Evolutionary conservation across 2,888 invertebrate species (phyloP).

Genomic region (Tipula helvola): DNA sequence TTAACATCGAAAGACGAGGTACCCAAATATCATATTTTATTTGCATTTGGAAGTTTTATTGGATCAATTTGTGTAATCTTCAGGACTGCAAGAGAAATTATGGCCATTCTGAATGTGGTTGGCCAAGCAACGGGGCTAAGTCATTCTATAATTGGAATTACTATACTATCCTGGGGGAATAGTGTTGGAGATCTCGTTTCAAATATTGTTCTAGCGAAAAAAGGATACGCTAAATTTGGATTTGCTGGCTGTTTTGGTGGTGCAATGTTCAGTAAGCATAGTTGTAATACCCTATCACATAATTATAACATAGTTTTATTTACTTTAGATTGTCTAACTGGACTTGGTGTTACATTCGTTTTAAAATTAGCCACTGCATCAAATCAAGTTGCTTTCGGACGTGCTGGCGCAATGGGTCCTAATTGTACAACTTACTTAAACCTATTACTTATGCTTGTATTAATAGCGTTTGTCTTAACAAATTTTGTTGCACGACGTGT

Average conservation of each 20-base stretch:
- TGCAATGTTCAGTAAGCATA: constrained; percentile 44
- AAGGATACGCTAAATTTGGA: constrained; percentile 51
- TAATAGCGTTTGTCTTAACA: constrained; percentile 36
- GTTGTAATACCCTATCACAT: not conserved
- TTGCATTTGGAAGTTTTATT: constrained; percentile 19
- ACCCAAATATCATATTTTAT: constrained; percentile 23
- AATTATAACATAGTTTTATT: not conserved
- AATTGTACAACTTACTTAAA: constrained; percentile 36
- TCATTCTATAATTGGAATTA: constrained; percentile 47
- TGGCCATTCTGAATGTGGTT: constrained; percentile 40
- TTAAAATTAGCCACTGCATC: constrained; percentile 21
- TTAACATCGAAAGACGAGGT: constrained; percentile 19
- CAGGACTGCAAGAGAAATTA: constrained; percentile 46
- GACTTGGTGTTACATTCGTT: constrained; percentile 35
- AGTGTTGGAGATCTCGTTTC: constrained; percentile 41
- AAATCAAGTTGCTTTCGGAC: constrained; percentile 18
- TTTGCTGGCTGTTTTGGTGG: constrained; percentile 56
- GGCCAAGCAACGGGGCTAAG: constrained; percentile 45
- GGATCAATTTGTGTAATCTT: constrained; percentile 43
- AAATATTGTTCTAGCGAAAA: constrained; percentile 44
- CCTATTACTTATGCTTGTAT: constrained; percentile 32
- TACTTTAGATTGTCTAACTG: constrained; percentile 29
- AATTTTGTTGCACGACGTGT: constrained; percentile 36
- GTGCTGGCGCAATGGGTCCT: constrained; percentile 34
- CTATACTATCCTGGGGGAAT: constrained; percentile 53